Base-by-base conservation (phyloP, 2,797 vertebrate species). In the Urophycis tenuis region DNA sequence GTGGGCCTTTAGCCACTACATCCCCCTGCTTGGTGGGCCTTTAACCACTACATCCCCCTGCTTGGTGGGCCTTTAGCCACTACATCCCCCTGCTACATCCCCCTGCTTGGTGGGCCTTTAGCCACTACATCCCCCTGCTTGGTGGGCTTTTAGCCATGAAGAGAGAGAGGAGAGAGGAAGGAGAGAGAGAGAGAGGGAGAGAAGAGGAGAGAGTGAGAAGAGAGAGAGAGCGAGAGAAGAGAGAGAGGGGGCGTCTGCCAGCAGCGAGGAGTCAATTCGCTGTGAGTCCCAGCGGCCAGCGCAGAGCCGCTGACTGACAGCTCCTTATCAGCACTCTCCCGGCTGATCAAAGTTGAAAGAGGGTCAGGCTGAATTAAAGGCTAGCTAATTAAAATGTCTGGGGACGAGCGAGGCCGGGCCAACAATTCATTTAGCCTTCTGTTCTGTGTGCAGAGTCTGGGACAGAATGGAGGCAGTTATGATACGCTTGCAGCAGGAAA, bases 341-440 rank as follows among this genome's bases (percentile, higher is more conserved):
- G 71, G 84, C 86, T 90, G 87, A 94, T 93, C 92, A 89, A 80
- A 92, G 88, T 89, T 91, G 89, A 93, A 91, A 89, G 78, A 81
- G 89, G 92, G 91, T 93, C 92, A 92, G 88, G 83, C 80, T 90
- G 89, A 92, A 93, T 93, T 93, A 94, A 92, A 92, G 88, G 91
- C 82, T 49, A 84, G 88, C 87, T 93, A 93, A 93, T 94, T 92
- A 92, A 93, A 93, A 93, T 90, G 89, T 92, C 91, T 88, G 81
- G 85, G 83, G 89, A 91, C 29, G 89, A 85, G 90, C 77, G 85
- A 81, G 88, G 91, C 14, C 90, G 85, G 91, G 78, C 39, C 64
- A 77, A 85, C 80, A 39, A 87, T 91, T 84, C 70, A 85, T 71
- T 33, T 71, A 33, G 31, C 31, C 69, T 71, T 33, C 69, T 71